Conservation (phyloP, 2,888 invertebrate genomes). For the Lithophane semibrunnea region DNA sequence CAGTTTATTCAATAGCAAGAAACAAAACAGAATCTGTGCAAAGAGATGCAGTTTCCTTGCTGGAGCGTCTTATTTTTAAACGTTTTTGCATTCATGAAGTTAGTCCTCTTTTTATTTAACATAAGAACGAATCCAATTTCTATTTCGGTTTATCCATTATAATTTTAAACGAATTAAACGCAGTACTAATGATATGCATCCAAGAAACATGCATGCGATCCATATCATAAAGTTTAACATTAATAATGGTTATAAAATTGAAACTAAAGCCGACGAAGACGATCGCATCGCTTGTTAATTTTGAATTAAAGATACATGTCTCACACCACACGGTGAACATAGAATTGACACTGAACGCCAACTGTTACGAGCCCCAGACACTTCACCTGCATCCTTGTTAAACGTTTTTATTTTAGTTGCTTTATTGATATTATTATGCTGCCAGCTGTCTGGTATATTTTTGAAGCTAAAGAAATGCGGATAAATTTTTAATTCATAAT, state of each 20-base stretch:
- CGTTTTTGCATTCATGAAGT: neutral
- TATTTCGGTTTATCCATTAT: neutral
- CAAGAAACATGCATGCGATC: slow-evolving; percentile 27
- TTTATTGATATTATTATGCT: slow-evolving; percentile 14
- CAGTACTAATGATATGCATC: slow-evolving; percentile 1
- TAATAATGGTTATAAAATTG: slow-evolving; percentile 32
- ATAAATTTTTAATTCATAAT: neutral
- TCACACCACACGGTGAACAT: slow-evolving; percentile 25
- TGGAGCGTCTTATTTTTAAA: neutral
- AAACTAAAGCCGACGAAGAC: slow-evolving; percentile 25
- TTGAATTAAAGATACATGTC: slow-evolving; percentile 45
- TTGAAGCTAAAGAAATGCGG: neutral
- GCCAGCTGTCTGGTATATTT: slow-evolving; percentile 11
- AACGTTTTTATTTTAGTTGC: slow-evolving; percentile 43
- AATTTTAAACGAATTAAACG: neutral
- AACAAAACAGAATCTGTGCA: neutral
- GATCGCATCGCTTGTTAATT: slow-evolving; percentile 37
- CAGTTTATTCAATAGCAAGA: neutral
- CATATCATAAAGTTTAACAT: slow-evolving; percentile 26
- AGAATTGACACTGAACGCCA: slow-evolving; percentile 47
- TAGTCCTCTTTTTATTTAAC: neutral
- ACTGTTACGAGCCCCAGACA: slow-evolving; percentile 29
- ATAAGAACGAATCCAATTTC: neutral
- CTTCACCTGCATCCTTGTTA: slow-evolving; percentile 51
- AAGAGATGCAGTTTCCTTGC: neutral